Evolutionary conservation across 2,113 vertebrate species (phyloP).

Genomic region (Indicator indicator): DNA sequence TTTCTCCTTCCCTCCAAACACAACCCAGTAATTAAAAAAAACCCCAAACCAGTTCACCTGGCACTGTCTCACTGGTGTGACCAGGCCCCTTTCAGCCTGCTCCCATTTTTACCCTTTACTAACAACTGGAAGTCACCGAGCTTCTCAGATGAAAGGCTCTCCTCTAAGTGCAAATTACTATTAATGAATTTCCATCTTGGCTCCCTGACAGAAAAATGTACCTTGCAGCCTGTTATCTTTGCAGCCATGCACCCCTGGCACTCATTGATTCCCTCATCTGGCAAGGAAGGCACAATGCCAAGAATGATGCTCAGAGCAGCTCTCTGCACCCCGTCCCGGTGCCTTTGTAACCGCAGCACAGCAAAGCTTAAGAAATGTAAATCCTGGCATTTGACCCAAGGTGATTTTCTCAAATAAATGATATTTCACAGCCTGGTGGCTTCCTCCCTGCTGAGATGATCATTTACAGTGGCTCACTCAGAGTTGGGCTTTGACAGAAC

Average conservation of each 20-base stretch:
- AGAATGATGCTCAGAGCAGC: not conserved
- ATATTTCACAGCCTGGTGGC: slow-evolving; percentile 55
- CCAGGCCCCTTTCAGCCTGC: not conserved
- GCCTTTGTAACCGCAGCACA: not conserved
- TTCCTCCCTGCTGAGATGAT: slow-evolving; percentile 42
- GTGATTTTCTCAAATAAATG: slow-evolving; percentile 37
- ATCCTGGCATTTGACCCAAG: slow-evolving; percentile 21
- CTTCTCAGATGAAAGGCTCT: not conserved
- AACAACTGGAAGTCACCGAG: not conserved
- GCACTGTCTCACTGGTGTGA: fast-evolving
- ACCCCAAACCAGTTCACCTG: fast-evolving
- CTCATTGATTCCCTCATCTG: not conserved
- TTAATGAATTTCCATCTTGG: slow-evolving; percentile 15
- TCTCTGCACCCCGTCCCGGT: not conserved
- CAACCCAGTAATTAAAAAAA: not conserved
- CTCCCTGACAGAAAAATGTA: not conserved
- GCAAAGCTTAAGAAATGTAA: slow-evolving; percentile 45
- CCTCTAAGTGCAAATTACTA: not conserved
- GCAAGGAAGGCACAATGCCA: not conserved
- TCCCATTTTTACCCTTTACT: not conserved
- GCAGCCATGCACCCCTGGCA: not conserved
- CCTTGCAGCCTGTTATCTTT: not conserved
- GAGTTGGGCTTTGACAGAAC: slow-evolving; percentile 3
- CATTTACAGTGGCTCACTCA: slow-evolving; percentile 4
- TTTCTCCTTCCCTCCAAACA: not conserved